phyloP scores from a whole-genome alignment of 2,797 vertebrate species.

The Petrocephalus sullivani region DNA sequence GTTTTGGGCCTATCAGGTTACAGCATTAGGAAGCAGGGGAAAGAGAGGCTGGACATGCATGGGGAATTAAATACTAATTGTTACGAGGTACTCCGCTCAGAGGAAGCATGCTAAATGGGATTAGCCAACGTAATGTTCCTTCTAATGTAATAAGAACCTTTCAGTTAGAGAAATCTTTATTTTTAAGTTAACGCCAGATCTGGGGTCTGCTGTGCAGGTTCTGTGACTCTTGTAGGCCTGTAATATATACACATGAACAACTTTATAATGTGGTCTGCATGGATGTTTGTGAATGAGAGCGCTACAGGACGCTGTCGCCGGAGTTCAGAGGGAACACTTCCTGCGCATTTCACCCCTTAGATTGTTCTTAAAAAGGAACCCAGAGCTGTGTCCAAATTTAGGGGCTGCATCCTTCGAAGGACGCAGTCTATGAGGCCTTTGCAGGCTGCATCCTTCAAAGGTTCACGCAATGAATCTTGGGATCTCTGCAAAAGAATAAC shows the following conservation, averaged over 20 bases:
- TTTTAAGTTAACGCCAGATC: background rate
- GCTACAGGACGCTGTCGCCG: background rate
- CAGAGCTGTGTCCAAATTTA: background rate
- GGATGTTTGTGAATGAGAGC: background rate
- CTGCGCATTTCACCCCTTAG: background rate
- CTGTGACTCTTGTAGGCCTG: background rate
- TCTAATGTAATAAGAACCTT: constrained; percentile 10
- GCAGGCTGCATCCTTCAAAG: too few species aligned
- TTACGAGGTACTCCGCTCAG: background rate
- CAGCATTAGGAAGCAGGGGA: background rate
- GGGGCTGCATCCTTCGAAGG: too few species aligned
- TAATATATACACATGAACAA: background rate
- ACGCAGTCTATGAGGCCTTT: too few species aligned
- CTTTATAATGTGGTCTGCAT: background rate
- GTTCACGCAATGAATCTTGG: too few species aligned
- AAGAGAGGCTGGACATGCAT: background rate
- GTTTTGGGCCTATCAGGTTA: constrained; percentile 5
- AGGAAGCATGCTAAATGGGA: background rate
- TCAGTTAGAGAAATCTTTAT: constrained; percentile 8
- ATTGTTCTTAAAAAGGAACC: background rate
- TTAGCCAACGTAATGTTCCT: background rate
- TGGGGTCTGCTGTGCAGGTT: background rate
- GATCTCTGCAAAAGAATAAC: too few species aligned
- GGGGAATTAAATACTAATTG: constrained; percentile 4
- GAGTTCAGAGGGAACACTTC: background rate